Evolutionary conservation across 2,888 invertebrate genomes (phyloP).

Genomic region (Tetranychus piercei): DNA sequence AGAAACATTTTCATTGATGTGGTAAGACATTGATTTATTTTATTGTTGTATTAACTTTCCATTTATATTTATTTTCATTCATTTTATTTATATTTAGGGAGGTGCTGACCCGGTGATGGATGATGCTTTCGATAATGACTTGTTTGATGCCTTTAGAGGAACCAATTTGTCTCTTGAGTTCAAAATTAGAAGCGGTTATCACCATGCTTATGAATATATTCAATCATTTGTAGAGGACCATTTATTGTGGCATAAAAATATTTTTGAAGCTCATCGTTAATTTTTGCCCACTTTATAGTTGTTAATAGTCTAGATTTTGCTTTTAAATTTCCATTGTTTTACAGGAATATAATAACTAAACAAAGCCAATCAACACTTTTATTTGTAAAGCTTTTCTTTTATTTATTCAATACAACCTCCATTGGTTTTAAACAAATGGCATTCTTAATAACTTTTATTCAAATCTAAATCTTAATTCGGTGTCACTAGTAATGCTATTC

Average conservation of each 20-base stretch:
- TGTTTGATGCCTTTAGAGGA: background rate
- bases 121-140: background rate
- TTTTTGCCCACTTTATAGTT: background rate
- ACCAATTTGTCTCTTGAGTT: background rate
- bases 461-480: too few relatives aligned
- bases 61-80: background rate
- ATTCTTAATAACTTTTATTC: too few relatives aligned
- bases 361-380: too few relatives aligned
- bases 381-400: too few relatives aligned
- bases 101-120: background rate
- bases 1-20: background rate
- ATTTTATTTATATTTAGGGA: background rate
- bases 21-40: background rate
- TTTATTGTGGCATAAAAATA: background rate
- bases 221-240: conserved; percentile 3
- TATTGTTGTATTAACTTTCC: background rate
- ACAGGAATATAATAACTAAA: too few relatives aligned
- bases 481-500: too few relatives aligned
- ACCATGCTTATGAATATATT: conserved; percentile 10
- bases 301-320: too few relatives aligned
- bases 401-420: too few relatives aligned
- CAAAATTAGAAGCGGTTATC: background rate
- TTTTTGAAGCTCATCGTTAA: background rate
- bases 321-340: too few relatives aligned
- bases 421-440: too few relatives aligned